Evolutionary conservation across 1,140 invertebrate species (phyloP), one percentile per base, ranked within the genome.

Genomic region (Heliothis subflexa): DNA sequence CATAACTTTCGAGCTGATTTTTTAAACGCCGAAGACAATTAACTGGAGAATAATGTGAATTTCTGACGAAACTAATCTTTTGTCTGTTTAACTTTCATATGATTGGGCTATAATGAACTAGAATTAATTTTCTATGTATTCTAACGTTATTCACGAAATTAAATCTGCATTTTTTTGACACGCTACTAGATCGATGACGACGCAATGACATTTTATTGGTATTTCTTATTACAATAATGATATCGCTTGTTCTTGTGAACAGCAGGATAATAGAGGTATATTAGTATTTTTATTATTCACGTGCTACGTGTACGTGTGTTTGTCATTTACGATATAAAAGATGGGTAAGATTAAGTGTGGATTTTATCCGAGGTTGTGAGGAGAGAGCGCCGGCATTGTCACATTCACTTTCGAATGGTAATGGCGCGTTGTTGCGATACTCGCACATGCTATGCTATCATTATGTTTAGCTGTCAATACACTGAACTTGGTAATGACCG

Each of bases 311-410:
- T 40, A 7, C 5, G 33, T 5, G 4, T 40, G 33, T 40, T 33
- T 40, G 33, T 40, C 4, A 40, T 40, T 40, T 9, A 9, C 33
- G 33, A 5, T 40, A 40, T 62, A n/a, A 62, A 62, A 40, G 33
- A 18, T 33, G 57, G 4, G 54, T 55, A 21, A 18, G 54, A 55
- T 18, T 40, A 40, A 40, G 7, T 10, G 54, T 66, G 62, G 21
- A 3, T 57, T 49, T 73, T 54, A 47, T 52, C 18, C 49, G 25
- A 40, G 16, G 68, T 62, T 75, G 78, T 78, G 55, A 75, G 79
- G 81, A 81, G 82, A 83, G 82, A 83, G 82, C 78, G 57, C 28
- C 12, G 49, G 54, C 66, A 75, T 83, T 83, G 77, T 77, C 82
- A 74, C 82, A 49, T 77, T 83, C 77, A 83, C 82, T 83, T 83